phyloP scores from a whole-genome alignment of 2,113 vertebrate genomes.

The Eudyptes chrysolophus region DNA sequence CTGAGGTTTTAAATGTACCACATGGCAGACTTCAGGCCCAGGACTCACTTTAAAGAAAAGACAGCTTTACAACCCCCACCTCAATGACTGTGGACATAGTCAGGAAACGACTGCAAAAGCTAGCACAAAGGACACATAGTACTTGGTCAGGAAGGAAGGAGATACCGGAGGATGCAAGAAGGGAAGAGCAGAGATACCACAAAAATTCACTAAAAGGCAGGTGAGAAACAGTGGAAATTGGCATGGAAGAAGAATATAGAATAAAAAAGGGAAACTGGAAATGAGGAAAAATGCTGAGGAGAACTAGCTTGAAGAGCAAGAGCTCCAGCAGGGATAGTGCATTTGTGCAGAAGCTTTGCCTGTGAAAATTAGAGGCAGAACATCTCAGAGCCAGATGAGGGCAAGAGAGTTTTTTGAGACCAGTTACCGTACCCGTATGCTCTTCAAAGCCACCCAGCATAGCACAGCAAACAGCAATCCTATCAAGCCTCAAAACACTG shows the following conservation, averaged over 20 bases:
- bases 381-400: not conserved
- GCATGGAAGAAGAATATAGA: not conserved
- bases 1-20: not conserved
- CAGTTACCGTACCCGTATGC: not conserved
- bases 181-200: not conserved
- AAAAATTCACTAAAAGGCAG: not conserved
- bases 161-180: not conserved
- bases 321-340: not conserved
- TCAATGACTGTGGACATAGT: not conserved
- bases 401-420: not conserved
- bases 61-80: not conserved
- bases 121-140: not conserved
- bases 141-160: not conserved
- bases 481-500: not conserved
- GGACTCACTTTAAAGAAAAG: not conserved
- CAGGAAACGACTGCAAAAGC: not conserved
- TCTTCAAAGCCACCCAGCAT: not conserved
- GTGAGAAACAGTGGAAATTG: not conserved
- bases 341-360: not conserved
- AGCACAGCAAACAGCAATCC: not conserved
- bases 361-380: not conserved
- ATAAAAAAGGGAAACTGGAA: not conserved
- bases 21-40: not conserved
- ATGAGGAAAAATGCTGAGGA: not conserved
- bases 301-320: not conserved